These are phyloP conservation scores for Myrmophylax atrothorax DNA, from an alignment of 2,113 vertebrate genomes.

Conservation along the genomic window DNA sequence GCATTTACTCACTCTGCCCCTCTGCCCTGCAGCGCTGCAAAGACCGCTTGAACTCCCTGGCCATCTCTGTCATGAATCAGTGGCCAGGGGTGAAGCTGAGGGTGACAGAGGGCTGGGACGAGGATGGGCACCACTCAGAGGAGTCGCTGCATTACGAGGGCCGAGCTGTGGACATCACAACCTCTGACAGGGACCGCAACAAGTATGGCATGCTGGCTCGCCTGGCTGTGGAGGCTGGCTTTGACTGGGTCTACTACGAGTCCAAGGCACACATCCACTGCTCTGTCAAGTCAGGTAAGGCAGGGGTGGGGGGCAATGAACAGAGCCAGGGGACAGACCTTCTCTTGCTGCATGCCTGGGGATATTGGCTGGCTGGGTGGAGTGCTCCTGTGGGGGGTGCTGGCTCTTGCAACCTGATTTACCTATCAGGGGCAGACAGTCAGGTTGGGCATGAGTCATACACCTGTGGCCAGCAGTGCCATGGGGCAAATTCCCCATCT, in stretches of 20 bases:
- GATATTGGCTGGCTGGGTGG: background rate
- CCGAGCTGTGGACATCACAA: conserved; percentile 91
- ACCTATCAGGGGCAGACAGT: background rate
- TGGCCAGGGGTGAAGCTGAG: conserved; percentile 91
- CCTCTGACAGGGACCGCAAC: conserved; percentile 90
- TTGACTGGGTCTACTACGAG: conserved; percentile 94
- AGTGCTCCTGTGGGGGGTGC: background rate
- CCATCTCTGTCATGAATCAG: conserved; percentile 95
- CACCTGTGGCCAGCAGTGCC: background rate
- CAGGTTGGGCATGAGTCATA: background rate
- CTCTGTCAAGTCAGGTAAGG: conserved; percentile 95
- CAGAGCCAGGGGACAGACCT: background rate
- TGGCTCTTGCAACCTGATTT: background rate
- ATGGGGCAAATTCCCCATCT: background rate
- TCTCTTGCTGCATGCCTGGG: fast-evolving
- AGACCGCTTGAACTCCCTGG: conserved; percentile 95
- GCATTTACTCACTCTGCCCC: background rate
- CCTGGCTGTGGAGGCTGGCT: conserved; percentile 90
- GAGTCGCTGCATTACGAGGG: conserved; percentile 93
- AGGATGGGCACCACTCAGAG: conserved; percentile 89
- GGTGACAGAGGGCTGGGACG: conserved; percentile 93
- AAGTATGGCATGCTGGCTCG: conserved; percentile 93
- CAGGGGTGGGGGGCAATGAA: background rate
- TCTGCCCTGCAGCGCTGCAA: conserved; percentile 88
- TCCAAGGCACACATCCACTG: conserved; percentile 93